phyloP scores from a whole-genome alignment of 2,888 invertebrate species.

The Teleogryllus oceanicus region DNA sequence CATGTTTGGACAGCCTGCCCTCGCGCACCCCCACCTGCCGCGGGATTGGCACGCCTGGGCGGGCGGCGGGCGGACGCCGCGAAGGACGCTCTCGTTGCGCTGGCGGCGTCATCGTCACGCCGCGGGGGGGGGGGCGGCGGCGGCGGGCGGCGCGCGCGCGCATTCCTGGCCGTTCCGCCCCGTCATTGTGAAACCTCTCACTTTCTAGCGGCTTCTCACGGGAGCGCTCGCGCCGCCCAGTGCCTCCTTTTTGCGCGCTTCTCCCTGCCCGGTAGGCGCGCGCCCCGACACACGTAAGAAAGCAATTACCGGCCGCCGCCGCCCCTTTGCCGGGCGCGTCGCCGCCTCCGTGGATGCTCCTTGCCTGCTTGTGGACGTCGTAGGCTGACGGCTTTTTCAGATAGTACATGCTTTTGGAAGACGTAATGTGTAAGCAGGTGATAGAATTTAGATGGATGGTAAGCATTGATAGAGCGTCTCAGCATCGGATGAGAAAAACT shows the following conservation, averaged over 20 bases:
- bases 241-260: neutral
- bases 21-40: too few relatives aligned
- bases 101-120: neutral
- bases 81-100: neutral
- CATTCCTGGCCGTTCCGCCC: neutral
- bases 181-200: neutral
- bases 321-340: too few relatives aligned
- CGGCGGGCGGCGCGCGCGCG: neutral
- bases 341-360: too few relatives aligned
- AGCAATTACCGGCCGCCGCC: neutral
- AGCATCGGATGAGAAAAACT: too few relatives aligned
- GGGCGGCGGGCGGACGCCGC: neutral
- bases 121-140: too few relatives aligned
- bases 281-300: neutral
- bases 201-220: slow-evolving; percentile 1
- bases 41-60: neutral
- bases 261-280: neutral
- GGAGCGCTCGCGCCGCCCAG: neutral
- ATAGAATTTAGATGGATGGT: too few relatives aligned
- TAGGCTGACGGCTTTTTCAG: too few relatives aligned
- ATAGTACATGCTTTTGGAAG: too few relatives aligned
- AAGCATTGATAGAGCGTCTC: too few relatives aligned
- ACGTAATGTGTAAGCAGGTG: too few relatives aligned
- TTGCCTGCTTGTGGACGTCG: too few relatives aligned
- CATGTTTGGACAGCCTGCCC: too few relatives aligned